Conservation (phyloP, 2,113 vertebrate genomes). For the Ranitomeya variabilis region DNA sequence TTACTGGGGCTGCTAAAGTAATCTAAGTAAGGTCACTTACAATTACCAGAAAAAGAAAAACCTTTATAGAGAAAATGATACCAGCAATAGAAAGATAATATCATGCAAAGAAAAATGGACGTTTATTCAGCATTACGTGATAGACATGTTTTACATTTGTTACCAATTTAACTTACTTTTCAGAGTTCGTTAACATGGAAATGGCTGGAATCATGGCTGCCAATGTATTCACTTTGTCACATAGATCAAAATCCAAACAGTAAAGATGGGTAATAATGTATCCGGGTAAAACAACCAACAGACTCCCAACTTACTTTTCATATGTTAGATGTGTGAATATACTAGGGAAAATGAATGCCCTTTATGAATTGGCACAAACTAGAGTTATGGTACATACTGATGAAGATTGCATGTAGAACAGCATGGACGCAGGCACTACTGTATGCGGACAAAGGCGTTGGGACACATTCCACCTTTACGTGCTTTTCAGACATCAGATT, state of each 20-base stretch:
- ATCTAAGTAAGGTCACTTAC: neutral
- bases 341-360: neutral
- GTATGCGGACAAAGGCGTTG: too few relatives aligned
- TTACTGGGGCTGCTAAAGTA: neutral
- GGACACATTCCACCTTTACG: too few relatives aligned
- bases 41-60: slow-evolving; percentile 25
- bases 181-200: neutral
- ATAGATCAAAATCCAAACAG: neutral
- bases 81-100: neutral
- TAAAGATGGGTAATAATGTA: neutral
- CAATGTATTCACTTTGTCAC: neutral
- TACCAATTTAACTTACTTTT: neutral
- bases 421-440: neutral
- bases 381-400: neutral
- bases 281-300: neutral
- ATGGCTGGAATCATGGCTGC: neutral
- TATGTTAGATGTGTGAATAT: neutral
- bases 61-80: slow-evolving; percentile 9
- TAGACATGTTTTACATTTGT: neutral
- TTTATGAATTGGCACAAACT: neutral
- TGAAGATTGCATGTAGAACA: neutral
- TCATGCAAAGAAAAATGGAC: neutral
- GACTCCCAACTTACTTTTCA: neutral
- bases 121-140: neutral
- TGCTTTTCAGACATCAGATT: too few relatives aligned